phyloP scores from a whole-genome alignment of 2,113 vertebrate genomes.

The Macquaria australasica region DNA sequence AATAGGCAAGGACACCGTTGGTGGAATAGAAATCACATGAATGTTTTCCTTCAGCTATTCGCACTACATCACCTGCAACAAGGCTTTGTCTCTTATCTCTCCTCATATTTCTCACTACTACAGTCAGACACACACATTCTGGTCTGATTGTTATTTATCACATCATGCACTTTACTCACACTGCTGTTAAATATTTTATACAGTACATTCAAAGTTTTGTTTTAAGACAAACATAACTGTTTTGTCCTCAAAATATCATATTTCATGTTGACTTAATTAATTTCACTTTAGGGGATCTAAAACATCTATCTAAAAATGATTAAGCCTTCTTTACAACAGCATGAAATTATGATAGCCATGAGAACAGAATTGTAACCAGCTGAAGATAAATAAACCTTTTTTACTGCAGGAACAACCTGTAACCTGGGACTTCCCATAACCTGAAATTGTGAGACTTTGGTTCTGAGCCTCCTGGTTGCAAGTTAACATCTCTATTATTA shows the following conservation, averaged over 20 bases:
- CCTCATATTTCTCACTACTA: conserved; percentile 10
- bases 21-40: conserved; percentile 38
- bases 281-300: neutral
- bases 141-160: conserved; percentile 21
- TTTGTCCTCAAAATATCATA: neutral
- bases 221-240: neutral
- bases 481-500: conserved; percentile 9
- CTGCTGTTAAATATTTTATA: neutral
- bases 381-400: neutral
- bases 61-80: conserved; percentile 35
- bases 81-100: neutral
- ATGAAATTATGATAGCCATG: neutral
- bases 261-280: neutral
- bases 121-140: neutral
- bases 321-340: neutral
- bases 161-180: neutral
- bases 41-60: conserved; percentile 41
- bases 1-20: conserved; percentile 11
- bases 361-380: neutral
- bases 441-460: neutral
- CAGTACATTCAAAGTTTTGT: neutral
- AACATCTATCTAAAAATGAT: neutral
- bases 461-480: conserved; percentile 2
- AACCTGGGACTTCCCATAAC: neutral
- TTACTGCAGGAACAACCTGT: neutral